Percentiles rank a stretch among this genome's conserved stretches.
These are phyloP conservation scores for Nannoperca obscura DNA, from an alignment of 2,797 vertebrate species.

Conservation along the genomic window DNA sequence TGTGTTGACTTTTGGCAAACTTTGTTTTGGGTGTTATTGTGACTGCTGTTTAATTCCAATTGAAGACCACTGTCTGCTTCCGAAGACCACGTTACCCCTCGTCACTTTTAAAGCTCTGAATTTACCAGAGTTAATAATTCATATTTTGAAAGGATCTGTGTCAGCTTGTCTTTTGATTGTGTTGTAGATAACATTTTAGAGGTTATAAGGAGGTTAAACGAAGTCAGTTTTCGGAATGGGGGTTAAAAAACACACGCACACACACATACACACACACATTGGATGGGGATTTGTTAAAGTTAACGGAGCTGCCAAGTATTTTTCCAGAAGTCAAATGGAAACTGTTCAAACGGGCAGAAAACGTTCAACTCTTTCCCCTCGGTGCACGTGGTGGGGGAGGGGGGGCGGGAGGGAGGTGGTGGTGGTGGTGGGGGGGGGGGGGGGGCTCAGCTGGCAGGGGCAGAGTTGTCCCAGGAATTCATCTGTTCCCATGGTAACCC, in stretches of 20 bases:
- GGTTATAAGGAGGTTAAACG: conserved; percentile 28
- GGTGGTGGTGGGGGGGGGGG: no score
- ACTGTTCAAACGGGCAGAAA: conserved; percentile 56
- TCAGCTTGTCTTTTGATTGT: not conserved
- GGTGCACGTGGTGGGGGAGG: conserved; percentile 70
- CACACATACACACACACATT: not conserved
- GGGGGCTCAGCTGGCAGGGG: conserved; percentile 72
- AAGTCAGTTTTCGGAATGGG: not conserved
- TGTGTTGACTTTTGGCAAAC: not conserved
- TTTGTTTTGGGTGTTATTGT: not conserved
- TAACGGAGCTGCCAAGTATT: conserved; percentile 58
- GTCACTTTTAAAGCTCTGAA: not conserved
- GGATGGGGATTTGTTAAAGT: conserved; percentile 49
- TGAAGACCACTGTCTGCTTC: not conserved
- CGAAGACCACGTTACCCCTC: not conserved
- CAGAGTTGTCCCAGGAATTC: conserved; percentile 78
- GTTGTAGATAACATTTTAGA: conserved; percentile 2
- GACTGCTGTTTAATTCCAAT: not conserved
- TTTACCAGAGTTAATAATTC: not conserved
- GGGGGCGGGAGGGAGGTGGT: conserved; percentile 17
- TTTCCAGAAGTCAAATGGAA: conserved; percentile 69
- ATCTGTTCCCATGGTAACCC: conserved; percentile 83
- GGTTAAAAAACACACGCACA: not conserved
- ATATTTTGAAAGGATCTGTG: not conserved
- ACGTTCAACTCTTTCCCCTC: conserved; percentile 46